Base-by-base conservation (phyloP, 2,113 vertebrate genomes). In the Empidonax traillii region DNA sequence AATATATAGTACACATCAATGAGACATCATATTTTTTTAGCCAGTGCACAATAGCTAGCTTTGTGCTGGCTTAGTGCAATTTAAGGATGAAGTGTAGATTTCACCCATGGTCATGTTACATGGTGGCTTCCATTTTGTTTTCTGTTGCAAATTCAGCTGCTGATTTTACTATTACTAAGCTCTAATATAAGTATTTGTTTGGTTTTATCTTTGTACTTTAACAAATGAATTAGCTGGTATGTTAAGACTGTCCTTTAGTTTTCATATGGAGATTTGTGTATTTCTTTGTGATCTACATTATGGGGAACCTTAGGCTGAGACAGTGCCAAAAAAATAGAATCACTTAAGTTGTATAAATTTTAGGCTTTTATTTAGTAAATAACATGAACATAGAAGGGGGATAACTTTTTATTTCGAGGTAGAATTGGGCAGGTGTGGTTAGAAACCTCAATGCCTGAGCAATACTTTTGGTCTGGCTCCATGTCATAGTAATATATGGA, bases 41-140 rank as follows among this genome's bases (percentile, higher is more conserved):
- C 10, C 1, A 2, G 17, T 41, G 69, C 43, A 77, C 22, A 41
- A 15, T 59, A 59, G 6, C 25, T 21, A n/a, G 15, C 39, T 81
- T 87, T 85, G 6, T 94, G 90, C 74, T 87, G 46, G n/a, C 61
- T 74, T 67, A 43, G 90, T 72, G 88, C 35, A 91, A 96, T 94
- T 87, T 62, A 87, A 95, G 52, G 37, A 81, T 58, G 37, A 62
- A 66, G 78, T 81, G 25, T 91, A 63, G 51, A 46, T 96, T 84
- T 94, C 87, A 89, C 6, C 28, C 11, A 24, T 1, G 19, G 66
- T 87, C 69, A 37, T 53, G 5, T 95, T 89, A 74, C 53, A 25
- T 44, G 9, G 8, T 20, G 7, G 31, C 16, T 53, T 87, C 55
- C 14, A 61, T 74, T 93, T 77, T 74, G 12, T 74, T 73, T 89